Evolutionary conservation across 2,797 vertebrate genomes (phyloP).

Genomic region (Eremophila alpestris): DNA sequence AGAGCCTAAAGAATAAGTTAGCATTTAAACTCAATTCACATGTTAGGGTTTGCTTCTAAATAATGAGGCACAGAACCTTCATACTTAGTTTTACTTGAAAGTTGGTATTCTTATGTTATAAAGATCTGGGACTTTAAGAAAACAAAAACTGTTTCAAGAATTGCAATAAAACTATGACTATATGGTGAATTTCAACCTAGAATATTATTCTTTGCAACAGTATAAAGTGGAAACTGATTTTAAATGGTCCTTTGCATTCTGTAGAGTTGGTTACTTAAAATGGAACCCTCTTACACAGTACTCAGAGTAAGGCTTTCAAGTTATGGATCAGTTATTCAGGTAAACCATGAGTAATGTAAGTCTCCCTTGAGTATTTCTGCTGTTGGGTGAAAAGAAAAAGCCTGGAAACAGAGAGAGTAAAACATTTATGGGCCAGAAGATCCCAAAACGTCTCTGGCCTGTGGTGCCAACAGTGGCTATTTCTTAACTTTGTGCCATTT

Average conservation of each 20-base stretch:
- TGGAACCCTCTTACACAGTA: neutral
- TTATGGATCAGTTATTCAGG: neutral
- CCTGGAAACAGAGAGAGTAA: neutral
- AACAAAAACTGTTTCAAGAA: constrained; percentile 15
- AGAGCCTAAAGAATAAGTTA: neutral
- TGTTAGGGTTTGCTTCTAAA: constrained; percentile 1
- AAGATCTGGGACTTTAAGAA: neutral
- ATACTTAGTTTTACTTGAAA: constrained; percentile 13
- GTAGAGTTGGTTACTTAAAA: neutral
- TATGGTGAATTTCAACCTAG: neutral
- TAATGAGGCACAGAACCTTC: neutral
- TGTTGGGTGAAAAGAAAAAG: neutral
- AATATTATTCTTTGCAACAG: constrained; percentile 13
- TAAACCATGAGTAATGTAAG: neutral
- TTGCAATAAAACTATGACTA: neutral
- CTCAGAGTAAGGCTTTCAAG: neutral
- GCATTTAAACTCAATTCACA: neutral
- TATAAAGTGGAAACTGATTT: neutral
- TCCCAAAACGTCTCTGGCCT: neutral
- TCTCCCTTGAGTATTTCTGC: neutral
- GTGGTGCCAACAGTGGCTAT: neutral
- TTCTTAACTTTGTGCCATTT: neutral
- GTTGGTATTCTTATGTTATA: neutral
- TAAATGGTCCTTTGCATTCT: neutral
- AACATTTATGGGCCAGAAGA: neutral